Evolutionary conservation across 2,113 vertebrate genomes (phyloP).

Genomic region (Amphilophus citrinellus): DNA sequence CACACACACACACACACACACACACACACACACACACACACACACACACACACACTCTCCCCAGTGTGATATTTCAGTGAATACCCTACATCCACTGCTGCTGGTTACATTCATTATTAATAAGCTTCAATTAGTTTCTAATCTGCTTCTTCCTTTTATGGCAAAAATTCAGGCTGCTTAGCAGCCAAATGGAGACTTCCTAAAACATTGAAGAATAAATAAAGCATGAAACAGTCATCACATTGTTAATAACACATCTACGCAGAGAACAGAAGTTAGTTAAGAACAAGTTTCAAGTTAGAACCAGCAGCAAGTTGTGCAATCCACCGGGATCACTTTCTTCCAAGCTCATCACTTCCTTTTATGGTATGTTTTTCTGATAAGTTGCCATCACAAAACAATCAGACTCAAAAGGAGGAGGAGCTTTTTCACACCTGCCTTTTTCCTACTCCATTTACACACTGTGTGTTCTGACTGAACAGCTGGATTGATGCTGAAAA

Average conservation of each 20-base stretch:
- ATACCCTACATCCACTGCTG: constrained; percentile 29
- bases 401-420: background rate
- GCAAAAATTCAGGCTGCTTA: constrained; percentile 9
- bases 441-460: background rate
- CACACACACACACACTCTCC: background rate
- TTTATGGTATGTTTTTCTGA: background rate
- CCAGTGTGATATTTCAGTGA: constrained; percentile 17
- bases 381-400: background rate
- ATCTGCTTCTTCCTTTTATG: constrained; percentile 47
- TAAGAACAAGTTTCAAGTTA: background rate
- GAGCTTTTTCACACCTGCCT: background rate
- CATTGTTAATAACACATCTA: too few relatives aligned
- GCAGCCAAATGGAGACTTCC: background rate
- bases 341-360: background rate
- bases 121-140: constrained; percentile 41
- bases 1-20: background rate
- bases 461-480: background rate
- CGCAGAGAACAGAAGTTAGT: background rate
- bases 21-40: background rate
- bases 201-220: background rate
- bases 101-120: constrained; percentile 59
- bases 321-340: background rate
- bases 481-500: background rate
- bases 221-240: background rate
- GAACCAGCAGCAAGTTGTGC: background rate